These are phyloP conservation scores for Chrysolina oricalcia DNA, from an alignment of 2,888 invertebrate genomes.

Conservation along the genomic window DNA sequence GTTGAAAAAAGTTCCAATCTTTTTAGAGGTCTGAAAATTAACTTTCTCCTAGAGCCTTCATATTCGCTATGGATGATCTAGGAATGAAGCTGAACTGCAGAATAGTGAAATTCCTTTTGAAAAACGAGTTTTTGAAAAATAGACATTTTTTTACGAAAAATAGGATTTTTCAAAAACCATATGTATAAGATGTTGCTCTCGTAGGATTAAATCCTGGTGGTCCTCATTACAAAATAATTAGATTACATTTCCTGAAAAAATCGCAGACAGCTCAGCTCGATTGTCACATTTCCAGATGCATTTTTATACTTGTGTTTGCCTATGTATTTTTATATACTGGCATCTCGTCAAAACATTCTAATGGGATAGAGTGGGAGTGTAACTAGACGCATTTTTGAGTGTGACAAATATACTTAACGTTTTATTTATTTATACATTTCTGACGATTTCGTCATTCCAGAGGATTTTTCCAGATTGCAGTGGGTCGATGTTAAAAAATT, in stretches of 20 bases:
- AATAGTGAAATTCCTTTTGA: too few relatives aligned
- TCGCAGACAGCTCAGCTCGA: neutral
- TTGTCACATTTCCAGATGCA: conserved; percentile 15
- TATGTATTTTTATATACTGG: conserved; percentile 19
- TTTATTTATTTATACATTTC: conserved; percentile 15
- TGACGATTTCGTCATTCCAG: conserved; percentile 2
- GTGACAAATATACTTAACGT: conserved; percentile 18
- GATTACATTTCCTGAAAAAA: neutral
- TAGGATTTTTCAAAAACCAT: neutral
- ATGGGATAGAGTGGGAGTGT: conserved; percentile 13
- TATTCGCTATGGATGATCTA: too few relatives aligned
- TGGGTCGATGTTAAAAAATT: conserved; percentile 12
- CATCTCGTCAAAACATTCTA: conserved; percentile 18
- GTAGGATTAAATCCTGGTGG: too few relatives aligned
- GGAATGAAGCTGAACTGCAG: too few relatives aligned
- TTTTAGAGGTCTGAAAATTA: too few relatives aligned
- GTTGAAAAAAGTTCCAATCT: too few relatives aligned
- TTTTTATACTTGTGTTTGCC: conserved; percentile 7
- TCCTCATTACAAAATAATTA: too few relatives aligned
- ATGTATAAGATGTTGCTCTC: too few relatives aligned
- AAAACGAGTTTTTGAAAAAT: too few relatives aligned
- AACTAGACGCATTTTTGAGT: conserved; percentile 8
- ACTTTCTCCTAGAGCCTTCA: too few relatives aligned
- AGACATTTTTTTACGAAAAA: neutral
- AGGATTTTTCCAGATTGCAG: conserved; percentile 1